A percentile compares a stretch with the other conserved stretches of the same genome.
These are phyloP conservation scores for Lepidocyrtinus sp. DNA, from an alignment of 2,888 invertebrate species.

Conservation along the genomic window DNA sequence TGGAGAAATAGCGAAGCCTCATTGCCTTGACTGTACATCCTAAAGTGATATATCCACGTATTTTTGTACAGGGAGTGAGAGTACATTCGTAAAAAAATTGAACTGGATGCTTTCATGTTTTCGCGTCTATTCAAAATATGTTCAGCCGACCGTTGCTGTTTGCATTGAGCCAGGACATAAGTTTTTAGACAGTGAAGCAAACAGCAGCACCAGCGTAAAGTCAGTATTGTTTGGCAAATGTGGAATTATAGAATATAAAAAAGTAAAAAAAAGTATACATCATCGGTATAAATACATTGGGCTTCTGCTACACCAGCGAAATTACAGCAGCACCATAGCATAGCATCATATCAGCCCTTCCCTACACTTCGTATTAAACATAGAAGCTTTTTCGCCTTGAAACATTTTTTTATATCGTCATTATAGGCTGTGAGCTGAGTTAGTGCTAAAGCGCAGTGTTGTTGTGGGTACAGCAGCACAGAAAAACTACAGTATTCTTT, in stretches of 20 bases:
- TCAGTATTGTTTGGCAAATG: too few species aligned
- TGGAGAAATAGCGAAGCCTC: too few species aligned
- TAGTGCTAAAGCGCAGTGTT: too few species aligned
- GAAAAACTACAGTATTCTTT: conserved; percentile 1
- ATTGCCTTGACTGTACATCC: too few species aligned
- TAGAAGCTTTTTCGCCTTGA: neutral
- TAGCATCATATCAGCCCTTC: conserved; percentile 7
- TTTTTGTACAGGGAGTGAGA: too few species aligned
- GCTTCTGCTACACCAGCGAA: conserved; percentile 9
- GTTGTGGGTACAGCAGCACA: too few species aligned
- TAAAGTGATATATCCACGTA: too few species aligned
- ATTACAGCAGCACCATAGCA: neutral
- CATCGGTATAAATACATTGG: conserved; percentile 49
- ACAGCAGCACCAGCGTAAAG: neutral
- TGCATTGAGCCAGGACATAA: neutral
- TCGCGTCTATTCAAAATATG: neutral
- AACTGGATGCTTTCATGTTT: neutral
- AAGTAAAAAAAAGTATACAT: conserved; percentile 46
- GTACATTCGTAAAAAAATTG: too few species aligned
- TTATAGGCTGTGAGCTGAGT: too few species aligned
- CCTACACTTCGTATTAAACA: neutral
- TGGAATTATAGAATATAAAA: too few species aligned
- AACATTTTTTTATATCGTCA: neutral
- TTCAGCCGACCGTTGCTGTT: conserved; percentile 2
- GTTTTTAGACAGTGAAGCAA: neutral